phyloP scores from a whole-genome alignment of 2,797 vertebrate genomes.

The Meriones psammophilus region DNA sequence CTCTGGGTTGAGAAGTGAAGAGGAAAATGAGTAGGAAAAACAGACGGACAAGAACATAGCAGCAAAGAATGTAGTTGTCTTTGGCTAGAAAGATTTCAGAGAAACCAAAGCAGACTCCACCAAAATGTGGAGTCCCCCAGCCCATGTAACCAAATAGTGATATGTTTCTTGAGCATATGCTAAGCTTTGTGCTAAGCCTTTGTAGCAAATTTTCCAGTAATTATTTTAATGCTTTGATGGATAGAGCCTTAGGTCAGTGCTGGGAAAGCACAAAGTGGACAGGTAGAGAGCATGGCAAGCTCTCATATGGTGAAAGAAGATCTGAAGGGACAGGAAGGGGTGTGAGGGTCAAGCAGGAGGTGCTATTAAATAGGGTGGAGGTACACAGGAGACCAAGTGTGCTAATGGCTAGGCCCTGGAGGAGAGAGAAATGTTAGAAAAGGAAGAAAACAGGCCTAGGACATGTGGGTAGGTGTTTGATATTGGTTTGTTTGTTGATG shows the following conservation, averaged over 20 bases:
- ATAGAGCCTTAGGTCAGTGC: constrained; percentile 28
- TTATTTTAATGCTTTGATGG: constrained; percentile 63
- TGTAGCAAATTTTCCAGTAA: constrained; percentile 40
- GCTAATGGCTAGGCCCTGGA: constrained; percentile 49
- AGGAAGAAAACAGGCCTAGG: constrained; percentile 19
- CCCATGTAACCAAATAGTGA: constrained; percentile 53
- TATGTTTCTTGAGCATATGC: constrained; percentile 39
- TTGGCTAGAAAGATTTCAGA: constrained; percentile 59
- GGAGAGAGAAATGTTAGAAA: constrained; percentile 41
- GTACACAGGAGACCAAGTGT: constrained; percentile 37
- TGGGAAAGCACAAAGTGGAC: constrained; percentile 20
- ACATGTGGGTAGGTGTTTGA: not conserved
- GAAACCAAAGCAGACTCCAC: constrained; percentile 30
- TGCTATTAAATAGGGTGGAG: constrained; percentile 61
- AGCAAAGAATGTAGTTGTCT: constrained; percentile 32
- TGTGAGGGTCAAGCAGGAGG: not conserved
- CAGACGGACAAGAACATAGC: not conserved
- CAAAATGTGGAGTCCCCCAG: constrained; percentile 9
- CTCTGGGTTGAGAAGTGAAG: constrained; percentile 59
- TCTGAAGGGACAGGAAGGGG: constrained; percentile 41
- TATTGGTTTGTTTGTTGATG: not conserved
- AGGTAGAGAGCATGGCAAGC: not conserved
- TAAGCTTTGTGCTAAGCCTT: constrained; percentile 42
- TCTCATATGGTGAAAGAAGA: constrained; percentile 18
- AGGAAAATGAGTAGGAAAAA: constrained; percentile 52